Evolutionary conservation across 2,888 invertebrate species (phyloP), one percentile per base, ranked within the genome.

Genomic region (Cheilosia vulpina): DNA sequence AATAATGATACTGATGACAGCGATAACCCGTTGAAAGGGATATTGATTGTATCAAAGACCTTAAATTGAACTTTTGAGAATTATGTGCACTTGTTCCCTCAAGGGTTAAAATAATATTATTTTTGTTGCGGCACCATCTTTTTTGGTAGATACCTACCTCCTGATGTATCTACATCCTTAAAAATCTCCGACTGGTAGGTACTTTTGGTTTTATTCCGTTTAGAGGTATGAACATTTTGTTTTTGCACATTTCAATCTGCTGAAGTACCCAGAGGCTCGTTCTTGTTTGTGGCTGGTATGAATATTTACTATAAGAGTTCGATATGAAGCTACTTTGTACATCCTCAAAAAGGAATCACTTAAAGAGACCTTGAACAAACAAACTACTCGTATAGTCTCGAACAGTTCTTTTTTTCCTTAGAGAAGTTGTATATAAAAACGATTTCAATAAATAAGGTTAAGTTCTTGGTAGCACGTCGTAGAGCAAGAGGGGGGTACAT

Each of bases 1-100:
- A 80, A 80, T 80, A 80, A 80, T 80, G 80, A 80, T 75, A 69
- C 81, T 63, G 81, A 81, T 81, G 81, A 81, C 81, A 81, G 81
- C 76, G 81, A 81, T 81, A 76, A 69, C 81, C 81, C 76, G 57
- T 81, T 81, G 68, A 58, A 76, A 75, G 69, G 66, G 55, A 69
- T 81, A 81, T 81, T 81, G 81, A 81, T 81, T 68, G 62, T 69
- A 75, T 81, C 80, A 75, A 68, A 47, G 52, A 66, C 58, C 60
- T 68, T 68, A 45, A 62, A 62, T 62, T 73, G 31, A 80, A 80
- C 66, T 79, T 75, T 65, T 34, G 47, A 60, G 38, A 75, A 66
- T 58, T 52, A 52, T 52, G 53, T 60, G 72, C 63, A 57, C 63
- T 55, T 73, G 58, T 66, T 53, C 50, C 47, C n/a, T 63, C 31